Conservation (phyloP, 2,113 vertebrate genomes). For the Platysteira castanea region DNA sequence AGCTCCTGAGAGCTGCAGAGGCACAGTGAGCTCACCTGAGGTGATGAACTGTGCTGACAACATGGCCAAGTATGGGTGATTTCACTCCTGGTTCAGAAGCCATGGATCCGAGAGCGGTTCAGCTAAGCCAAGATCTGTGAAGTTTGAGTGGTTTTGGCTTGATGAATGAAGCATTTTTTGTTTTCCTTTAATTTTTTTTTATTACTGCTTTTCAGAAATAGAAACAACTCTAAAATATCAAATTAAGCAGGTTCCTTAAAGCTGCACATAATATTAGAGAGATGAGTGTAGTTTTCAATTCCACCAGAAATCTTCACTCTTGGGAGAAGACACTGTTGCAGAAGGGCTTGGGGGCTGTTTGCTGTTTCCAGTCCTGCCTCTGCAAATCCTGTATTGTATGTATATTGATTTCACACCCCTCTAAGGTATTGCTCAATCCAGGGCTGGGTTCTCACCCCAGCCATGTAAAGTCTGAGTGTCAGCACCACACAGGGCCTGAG, state of each 20-base stretch:
- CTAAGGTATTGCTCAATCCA: background rate
- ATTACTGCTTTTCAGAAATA: background rate
- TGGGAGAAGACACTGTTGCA: background rate
- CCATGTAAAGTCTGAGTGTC: background rate
- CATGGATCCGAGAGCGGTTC: background rate
- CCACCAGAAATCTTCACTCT: background rate
- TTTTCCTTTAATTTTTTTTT: background rate
- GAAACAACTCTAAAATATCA: background rate
- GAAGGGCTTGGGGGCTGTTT: background rate
- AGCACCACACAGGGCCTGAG: accelerated
- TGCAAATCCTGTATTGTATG: background rate
- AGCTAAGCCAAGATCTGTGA: background rate
- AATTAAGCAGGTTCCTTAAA: background rate
- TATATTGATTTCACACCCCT: background rate
- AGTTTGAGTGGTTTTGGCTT: background rate
- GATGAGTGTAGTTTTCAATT: background rate
- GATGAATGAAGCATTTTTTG: background rate
- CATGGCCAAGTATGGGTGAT: accelerated
- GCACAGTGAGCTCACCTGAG: background rate
- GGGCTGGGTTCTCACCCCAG: background rate
- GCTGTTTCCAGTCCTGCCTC: background rate
- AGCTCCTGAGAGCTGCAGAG: background rate
- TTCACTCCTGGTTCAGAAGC: background rate
- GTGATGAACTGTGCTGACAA: background rate
- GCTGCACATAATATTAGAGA: background rate